Percentiles rank a stretch among this genome's conserved stretches.
phyloP scores from a whole-genome alignment of 2,797 vertebrate genomes.

The Phataginus tetradactyla region DNA sequence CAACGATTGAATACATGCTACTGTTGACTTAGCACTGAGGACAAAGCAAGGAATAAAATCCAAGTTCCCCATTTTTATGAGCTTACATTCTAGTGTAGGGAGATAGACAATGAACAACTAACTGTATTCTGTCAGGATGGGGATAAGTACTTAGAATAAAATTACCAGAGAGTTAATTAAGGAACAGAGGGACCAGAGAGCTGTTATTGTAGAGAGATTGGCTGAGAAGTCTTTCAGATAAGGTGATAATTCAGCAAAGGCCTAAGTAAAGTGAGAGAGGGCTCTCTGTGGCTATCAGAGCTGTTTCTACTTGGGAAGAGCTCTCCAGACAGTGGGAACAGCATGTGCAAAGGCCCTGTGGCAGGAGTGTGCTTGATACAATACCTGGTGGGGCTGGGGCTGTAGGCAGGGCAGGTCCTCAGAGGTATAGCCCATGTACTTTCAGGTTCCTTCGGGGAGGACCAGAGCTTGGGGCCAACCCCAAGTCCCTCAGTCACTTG shows the following conservation, averaged over 20 bases:
- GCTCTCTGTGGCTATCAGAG: not conserved
- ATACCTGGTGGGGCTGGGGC: no score
- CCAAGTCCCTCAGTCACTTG: not conserved
- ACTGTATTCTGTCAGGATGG: not conserved
- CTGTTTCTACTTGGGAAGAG: not conserved
- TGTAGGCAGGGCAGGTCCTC: not conserved
- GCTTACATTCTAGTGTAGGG: not conserved
- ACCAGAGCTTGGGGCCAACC: not conserved
- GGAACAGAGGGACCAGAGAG: slow-evolving; percentile 28
- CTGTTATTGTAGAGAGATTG: slow-evolving; percentile 13
- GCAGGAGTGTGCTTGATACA: not conserved
- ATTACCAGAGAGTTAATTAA: slow-evolving; percentile 29
- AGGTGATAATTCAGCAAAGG: not conserved
- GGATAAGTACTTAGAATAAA: not conserved
- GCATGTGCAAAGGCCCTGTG: not conserved
- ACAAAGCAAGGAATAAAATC: not conserved
- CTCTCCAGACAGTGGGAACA: not conserved
- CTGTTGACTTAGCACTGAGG: not conserved
- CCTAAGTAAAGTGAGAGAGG: not conserved
- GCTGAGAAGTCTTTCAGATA: slow-evolving; percentile 2
- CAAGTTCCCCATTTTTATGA: not conserved
- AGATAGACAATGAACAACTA: not conserved
- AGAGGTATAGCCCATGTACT: not conserved
- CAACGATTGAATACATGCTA: not conserved
- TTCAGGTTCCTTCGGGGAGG: not conserved